Base-by-base conservation (phyloP, 2,888 invertebrate species). In the Xanthostigma xanthostigma region DNA sequence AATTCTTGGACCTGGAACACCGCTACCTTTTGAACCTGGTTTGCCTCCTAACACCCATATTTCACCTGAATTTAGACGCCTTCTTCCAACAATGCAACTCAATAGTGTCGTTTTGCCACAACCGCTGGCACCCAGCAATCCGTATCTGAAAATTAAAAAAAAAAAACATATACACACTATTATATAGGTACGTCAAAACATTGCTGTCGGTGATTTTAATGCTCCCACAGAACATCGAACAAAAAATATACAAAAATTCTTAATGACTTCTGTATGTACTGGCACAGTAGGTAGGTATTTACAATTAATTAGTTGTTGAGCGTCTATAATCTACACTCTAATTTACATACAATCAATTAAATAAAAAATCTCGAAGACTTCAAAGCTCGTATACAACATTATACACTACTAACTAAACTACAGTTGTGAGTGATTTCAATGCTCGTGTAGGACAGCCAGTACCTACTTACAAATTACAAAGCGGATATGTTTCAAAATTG, bases 61-160 rank as follows among this genome's bases (percentile, higher is more conserved):
- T 64, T 84, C 83, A 5, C 92, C 92, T 2, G 79, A 75, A 64
- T 90, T 85, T 50, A 90, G 71, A 54, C 81, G 71, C 56, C 88
- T 72, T 55, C 89, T 71, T 2, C 92, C 92, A 3, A 93, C 85
- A 51, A 91, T 85, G 64, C 89, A 89, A 51, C 87, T 81, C 1
- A 93, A 73, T 8, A 93, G 69, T 0, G 92, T 92, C 0, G 92
- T 92, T 66, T 92, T 92, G 0, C 90, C 90, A 63, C 92, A 92
- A 0, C 92, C 92, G 56, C 90, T 90, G 0, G 92, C 88, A 13
- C 92, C 92, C 38, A 92, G 71, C 0, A 92, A 75, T 53, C 91
- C 91, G 61, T 92, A 92, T 60, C 90, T 91, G 68, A 13, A 70
- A 64, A 52, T 45, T 46, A 50, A 51, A 38, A 41, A 42, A 36